phyloP scores from a whole-genome alignment of 2,797 vertebrate genomes.

The Neopelma chrysocephalum region DNA sequence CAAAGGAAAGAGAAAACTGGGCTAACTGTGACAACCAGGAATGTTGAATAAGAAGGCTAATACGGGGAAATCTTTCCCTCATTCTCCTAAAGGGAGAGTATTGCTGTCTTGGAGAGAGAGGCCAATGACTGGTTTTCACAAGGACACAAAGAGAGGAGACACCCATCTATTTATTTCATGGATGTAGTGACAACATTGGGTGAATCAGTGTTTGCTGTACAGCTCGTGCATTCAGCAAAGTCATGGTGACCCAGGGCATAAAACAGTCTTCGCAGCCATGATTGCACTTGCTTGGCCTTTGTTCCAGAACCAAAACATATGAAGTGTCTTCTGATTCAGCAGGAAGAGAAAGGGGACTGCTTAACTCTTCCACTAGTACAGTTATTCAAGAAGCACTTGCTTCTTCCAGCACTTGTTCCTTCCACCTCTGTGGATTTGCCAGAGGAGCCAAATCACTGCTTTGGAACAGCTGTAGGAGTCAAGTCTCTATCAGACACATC shows the following conservation, averaged over 20 bases:
- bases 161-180: background rate
- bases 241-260: constrained; percentile 20
- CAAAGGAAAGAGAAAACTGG: background rate
- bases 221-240: background rate
- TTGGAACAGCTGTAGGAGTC: background rate
- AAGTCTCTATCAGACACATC: background rate
- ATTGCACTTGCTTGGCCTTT: background rate
- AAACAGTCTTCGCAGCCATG: background rate
- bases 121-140: background rate
- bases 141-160: background rate
- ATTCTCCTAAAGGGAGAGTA: background rate
- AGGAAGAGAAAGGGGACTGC: background rate
- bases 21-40: background rate
- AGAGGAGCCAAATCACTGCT: rapidly evolving
- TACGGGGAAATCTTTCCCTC: background rate
- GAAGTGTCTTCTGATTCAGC: background rate
- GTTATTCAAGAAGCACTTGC: background rate
- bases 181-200: background rate
- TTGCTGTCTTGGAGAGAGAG: background rate
- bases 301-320: background rate
- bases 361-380: background rate
- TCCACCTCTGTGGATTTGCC: rapidly evolving
- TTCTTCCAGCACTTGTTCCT: background rate
- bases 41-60: background rate
- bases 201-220: constrained; percentile 37